Conservation (phyloP, 2,888 invertebrate species). For the Bimastos eiseni region DNA sequence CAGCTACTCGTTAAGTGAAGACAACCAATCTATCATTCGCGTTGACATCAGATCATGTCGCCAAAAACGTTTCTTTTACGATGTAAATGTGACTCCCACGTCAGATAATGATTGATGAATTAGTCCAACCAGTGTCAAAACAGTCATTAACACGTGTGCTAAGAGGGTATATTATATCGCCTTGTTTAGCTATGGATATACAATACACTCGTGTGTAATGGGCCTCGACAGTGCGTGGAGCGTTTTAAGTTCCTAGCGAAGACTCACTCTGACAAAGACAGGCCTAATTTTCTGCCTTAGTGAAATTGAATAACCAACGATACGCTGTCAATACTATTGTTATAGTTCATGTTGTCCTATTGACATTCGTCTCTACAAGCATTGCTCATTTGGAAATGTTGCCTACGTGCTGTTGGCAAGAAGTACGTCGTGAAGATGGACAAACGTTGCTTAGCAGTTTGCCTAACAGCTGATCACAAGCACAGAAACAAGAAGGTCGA, state of each 20-base stretch:
- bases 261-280: background rate
- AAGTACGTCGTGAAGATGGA: constrained; percentile 13
- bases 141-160: background rate
- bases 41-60: background rate
- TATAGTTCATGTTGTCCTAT: background rate
- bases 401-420: background rate
- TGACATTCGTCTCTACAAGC: background rate
- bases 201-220: background rate
- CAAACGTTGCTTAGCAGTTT: background rate
- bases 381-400: background rate
- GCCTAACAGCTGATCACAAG: background rate
- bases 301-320: background rate
- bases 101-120: background rate
- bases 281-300: background rate
- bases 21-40: background rate
- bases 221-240: background rate
- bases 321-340: background rate
- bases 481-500: background rate
- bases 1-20: background rate
- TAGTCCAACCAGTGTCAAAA: background rate
- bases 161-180: background rate
- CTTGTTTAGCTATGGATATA: background rate
- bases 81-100: background rate
- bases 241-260: background rate
- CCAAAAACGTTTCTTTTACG: background rate